Evolutionary conservation across 2,888 invertebrate species (phyloP), one percentile per base, ranked within the genome.

Genomic region (Phaonia tiefii): DNA sequence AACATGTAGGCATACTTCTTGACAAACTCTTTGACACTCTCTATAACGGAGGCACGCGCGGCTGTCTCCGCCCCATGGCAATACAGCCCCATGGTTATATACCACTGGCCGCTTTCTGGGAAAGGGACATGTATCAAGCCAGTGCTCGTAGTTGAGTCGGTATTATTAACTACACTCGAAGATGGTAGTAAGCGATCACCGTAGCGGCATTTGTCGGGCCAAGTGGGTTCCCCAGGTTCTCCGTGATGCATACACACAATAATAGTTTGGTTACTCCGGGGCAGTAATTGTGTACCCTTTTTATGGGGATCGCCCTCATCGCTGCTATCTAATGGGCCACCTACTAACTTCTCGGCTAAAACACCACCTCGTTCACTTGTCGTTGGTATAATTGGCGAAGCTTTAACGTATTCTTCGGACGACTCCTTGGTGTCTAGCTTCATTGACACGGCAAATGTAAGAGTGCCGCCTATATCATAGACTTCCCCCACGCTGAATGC

Each of bases 61-160:
- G 87, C 91, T 86, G 86, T 92, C 90, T 71, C 90, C 0, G 92
- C 91, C 0, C 91, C 92, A 39, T 93, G 92, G 85, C 96, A 96
- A 87, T 94, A 95, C 66, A 96, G 90, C 60, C 93, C 93, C 82
- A 97, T 91, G 0, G 95, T 94, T 17, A 96, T 89, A 91, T 95
- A 96, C 97, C 97, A 98, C 44, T 91, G 91, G 0, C 97, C 97
- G 37, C 95, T 93, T 86, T 96, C 96, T 0, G 97, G 97, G 87
- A 94, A 98, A 0, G 97, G 97, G 31, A 96, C 93, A 80, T 94
- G 92, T 15, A 94, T 89, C 67, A 93, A 92, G 7, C 92, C 92
- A 70, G 92, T 92, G 66, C 94, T 93, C 54, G 94, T 93, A 42
- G 92, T 92, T 0, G 93, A 92, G 79, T 92, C 92, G 0, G 94